Conservation (phyloP, 1,140 invertebrate genomes). For the Amyelois transitella region DNA sequence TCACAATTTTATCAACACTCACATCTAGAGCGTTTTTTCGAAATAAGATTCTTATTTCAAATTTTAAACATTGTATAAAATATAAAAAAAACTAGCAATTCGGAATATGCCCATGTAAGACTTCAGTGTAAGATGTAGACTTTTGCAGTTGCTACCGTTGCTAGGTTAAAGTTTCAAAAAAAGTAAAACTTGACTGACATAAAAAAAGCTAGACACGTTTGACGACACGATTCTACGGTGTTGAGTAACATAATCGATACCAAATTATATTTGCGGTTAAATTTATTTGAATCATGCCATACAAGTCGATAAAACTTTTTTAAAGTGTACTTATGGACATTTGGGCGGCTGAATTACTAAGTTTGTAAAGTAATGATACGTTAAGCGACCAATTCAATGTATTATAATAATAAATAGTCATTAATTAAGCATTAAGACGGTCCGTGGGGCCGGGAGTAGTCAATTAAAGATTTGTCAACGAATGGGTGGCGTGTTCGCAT, state of each 20-base stretch:
- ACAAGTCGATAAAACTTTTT: neutral
- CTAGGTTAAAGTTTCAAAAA: neutral
- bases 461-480: constrained; percentile 58
- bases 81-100: too few species aligned
- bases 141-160: too few species aligned
- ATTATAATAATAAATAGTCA: constrained; percentile 41
- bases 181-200: neutral
- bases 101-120: neutral
- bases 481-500: constrained; percentile 33
- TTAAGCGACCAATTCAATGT: constrained; percentile 41
- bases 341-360: neutral
- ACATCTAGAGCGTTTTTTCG: too few species aligned
- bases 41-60: too few species aligned
- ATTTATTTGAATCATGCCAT: neutral
- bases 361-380: neutral
- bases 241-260: neutral
- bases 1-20: too few species aligned
- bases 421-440: constrained; percentile 46
- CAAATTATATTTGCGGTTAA: neutral
- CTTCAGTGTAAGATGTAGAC: too few species aligned
- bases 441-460: constrained; percentile 45
- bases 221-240: neutral
- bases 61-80: too few species aligned
- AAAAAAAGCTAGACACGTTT: neutral
- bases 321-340: neutral